Evolutionary conservation across 2,888 invertebrate species (phyloP), one percentile per base, ranked within the genome.

Genomic region (Acrobasis repandana): DNA sequence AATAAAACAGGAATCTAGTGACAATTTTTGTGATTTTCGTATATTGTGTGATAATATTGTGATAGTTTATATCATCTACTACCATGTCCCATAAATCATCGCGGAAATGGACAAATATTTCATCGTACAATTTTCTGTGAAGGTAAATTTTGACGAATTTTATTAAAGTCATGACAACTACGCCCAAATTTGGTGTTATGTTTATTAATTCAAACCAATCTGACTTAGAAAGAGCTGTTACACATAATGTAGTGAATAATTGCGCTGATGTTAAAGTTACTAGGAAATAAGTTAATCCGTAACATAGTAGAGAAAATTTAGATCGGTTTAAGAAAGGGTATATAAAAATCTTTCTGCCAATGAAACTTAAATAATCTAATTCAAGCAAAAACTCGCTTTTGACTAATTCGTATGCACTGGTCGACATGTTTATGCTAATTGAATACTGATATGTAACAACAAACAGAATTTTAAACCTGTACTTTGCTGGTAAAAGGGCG

Each of bases 151-250:
- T 85, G 1, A 66, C 69, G 56, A 83, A 86, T 63, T 88, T 89
- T 14, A 84, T 74, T 1, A 79, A 61, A 0, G 86, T 77, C 76
- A 89, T 81, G 8, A 85, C 61, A 58, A 82, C 82, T 0, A 82
- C 87, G 14, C 88, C 90, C 0, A 88, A 72, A 61, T 90, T 89
- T 0, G 90, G 89, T 8, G 83, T 84, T 0, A 88, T 76, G 52
- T 88, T 85, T 3, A 86, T 78, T 1, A 90, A 71, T 57, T 85
- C 83, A 8, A 88, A 74, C 75, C 79, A 83, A 70, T 85, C 76
- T n/a, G 71, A 38, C 20, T 38, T 54, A 9, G 52, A 67, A 8
- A 81, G 72, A 6, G 75, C 77, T 8, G 74, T 76, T 9, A 78
- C 63, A n/a, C 74, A 75, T 18, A 54, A 14, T 4, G 43, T 43